Base-by-base conservation (phyloP, 2,888 invertebrate genomes). In the Lasioglossum villosulum region DNA sequence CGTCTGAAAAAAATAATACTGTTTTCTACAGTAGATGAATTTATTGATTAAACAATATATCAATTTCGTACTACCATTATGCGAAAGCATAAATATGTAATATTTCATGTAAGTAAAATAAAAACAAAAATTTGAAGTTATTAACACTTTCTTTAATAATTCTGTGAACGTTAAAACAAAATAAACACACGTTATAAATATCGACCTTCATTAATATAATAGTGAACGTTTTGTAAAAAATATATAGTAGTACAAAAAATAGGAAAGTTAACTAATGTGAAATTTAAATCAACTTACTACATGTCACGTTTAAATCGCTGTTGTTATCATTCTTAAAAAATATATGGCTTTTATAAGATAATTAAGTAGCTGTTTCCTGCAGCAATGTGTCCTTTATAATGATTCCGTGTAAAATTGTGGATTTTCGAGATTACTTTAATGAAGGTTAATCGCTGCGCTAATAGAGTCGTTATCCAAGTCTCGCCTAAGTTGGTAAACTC, bases 401-500 rank as follows among this genome's bases (percentile, higher is more conserved):
- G 23, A 16, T 34, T n/a, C 56, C 56, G 63, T 59, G 66, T 30
- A 68, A 68, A 68, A 68, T 68, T 34, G 34, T 68, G 66, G 37
- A 68, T 34, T 68, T 68, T 68, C 66, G 34, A 34, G 66, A 68
- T 68, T 68, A 34, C 66, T 30, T 82, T 82, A 78, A 82, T 39
- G 42, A 73, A 73, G 73, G 63, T 74, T 83, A 80, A 74, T 83
- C 68, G 56, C 45, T 6, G n/a, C 30, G 12, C 37, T 80, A 80
- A 63, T 63, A 30, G 63, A 77, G 34, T 83, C 68, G 73, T 56
- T 30, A 73, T 45, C 30, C 30, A 68, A 42, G n/a, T 68, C 30
- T 45, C n/a, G 73, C 34, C 37, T 34, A 77, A 80, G 27, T 80
- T 80, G 42, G 76, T 59, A 52, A 83, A 80, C 80, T 74, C 66